A percentile compares a stretch with the other conserved stretches of the same genome.
These are phyloP conservation scores for Gobionotothen gibberifrons DNA, from an alignment of 2,797 vertebrate species.

Conservation along the genomic window DNA sequence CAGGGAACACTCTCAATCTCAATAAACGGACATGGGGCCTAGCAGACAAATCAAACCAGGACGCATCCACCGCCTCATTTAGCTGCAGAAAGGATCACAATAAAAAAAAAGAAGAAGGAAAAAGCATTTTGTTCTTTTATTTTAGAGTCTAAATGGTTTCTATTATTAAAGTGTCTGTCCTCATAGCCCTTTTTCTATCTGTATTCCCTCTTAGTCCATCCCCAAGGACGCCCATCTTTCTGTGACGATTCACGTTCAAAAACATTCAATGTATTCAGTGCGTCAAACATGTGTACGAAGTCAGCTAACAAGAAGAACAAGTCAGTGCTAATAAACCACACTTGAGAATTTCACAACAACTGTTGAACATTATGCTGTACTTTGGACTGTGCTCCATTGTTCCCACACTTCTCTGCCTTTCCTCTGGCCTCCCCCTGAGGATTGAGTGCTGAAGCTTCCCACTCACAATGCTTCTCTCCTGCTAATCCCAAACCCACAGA, in stretches of 20 bases:
- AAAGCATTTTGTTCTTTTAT: too few species aligned
- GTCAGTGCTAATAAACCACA: slow-evolving; percentile 36
- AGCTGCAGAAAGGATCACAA: slow-evolving; percentile 79
- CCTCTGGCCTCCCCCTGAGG: slow-evolving; percentile 44
- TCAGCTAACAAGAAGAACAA: slow-evolving; percentile 10
- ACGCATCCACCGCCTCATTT: slow-evolving; percentile 78
- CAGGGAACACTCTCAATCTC: slow-evolving; percentile 84
- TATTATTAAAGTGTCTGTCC: slow-evolving; percentile 72
- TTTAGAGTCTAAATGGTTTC: slow-evolving; percentile 60
- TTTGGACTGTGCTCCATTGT: slow-evolving; percentile 36
- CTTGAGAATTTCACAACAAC: slow-evolving; percentile 33
- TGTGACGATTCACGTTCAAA: slow-evolving; percentile 31
- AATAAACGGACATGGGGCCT: slow-evolving; percentile 84
- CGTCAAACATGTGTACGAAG: slow-evolving; percentile 47
- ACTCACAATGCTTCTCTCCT: slow-evolving; percentile 57
- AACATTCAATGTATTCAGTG: slow-evolving; percentile 32
- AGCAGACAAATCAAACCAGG: slow-evolving; percentile 83
- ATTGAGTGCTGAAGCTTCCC: slow-evolving; percentile 44
- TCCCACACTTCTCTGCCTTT: slow-evolving; percentile 36
- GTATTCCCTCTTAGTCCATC: slow-evolving; percentile 44
- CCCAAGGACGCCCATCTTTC: slow-evolving; percentile 47
- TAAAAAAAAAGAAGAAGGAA: slow-evolving; percentile 54
- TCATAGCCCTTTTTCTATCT: slow-evolving; percentile 42
- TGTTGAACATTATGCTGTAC: slow-evolving; percentile 38
- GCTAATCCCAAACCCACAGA: slow-evolving; percentile 63